A percentile compares a stretch with the other conserved stretches of the same genome.
phyloP scores from a whole-genome alignment of 2,113 vertebrate species.

The Nymphicus hollandicus region DNA sequence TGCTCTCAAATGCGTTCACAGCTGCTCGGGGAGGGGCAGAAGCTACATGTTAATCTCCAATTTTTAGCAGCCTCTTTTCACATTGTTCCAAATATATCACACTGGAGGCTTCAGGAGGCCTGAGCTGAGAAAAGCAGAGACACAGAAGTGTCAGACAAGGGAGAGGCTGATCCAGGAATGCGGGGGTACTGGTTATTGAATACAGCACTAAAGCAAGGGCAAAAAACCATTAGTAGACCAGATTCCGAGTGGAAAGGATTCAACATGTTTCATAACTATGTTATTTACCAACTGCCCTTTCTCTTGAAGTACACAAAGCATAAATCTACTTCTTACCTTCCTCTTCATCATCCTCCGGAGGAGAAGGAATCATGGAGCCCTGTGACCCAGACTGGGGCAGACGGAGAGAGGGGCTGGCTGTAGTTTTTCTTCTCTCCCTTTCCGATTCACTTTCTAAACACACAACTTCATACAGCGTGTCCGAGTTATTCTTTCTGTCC shows the following conservation, averaged over 20 bases:
- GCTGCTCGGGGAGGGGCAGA: background rate
- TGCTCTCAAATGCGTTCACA: background rate
- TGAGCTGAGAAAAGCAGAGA: background rate
- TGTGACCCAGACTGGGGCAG: conserved; percentile 80
- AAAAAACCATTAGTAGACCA: background rate
- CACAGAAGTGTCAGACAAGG: background rate
- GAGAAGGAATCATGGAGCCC: conserved; percentile 87
- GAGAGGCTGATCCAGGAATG: background rate
- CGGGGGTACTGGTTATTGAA: background rate
- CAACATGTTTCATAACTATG: background rate
- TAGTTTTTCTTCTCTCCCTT: conserved; percentile 91
- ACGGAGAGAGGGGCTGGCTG: conserved; percentile 86
- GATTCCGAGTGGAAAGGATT: background rate
- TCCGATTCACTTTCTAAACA: conserved; percentile 94
- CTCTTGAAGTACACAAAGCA: background rate
- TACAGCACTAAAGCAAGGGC: background rate
- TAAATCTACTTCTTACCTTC: conserved; percentile 80
- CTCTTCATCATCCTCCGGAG: conserved; percentile 96
- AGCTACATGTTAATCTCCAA: background rate
- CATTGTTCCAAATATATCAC: background rate
- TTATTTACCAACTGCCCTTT: background rate
- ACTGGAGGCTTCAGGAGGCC: background rate
- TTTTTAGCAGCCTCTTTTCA: conserved; percentile 11
- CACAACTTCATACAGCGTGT: conserved; percentile 93
- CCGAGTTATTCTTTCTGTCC: conserved; percentile 90